Base-by-base conservation (phyloP, 2,797 vertebrate genomes). In the Pseudopleuronectes americanus region DNA sequence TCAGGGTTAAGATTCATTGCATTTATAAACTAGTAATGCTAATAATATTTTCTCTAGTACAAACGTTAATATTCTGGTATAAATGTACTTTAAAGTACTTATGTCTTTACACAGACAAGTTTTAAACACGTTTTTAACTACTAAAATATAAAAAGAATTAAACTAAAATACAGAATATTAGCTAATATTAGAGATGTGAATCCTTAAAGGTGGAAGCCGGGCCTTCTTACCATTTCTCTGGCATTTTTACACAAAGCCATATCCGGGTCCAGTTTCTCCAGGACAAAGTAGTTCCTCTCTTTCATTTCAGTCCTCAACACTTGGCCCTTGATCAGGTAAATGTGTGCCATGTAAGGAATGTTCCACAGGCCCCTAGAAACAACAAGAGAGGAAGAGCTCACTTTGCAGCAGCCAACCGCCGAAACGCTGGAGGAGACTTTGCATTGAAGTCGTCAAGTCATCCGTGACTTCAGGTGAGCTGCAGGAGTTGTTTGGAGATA, bases 221-320 rank as follows among this genome's bases (percentile, higher is more conserved):
- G 31, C 0, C 0, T 73, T 69, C 96, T 96, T 96, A 99, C 98
- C 97, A 96, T 92, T 89, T 98, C 96, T 92, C 97, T 94, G 85
- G 94, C 92, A 79, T 97, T 97, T 89, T 94, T 96, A 90, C 97
- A 99, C 59, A 98, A 84, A 45, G 97, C 95, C 98, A 99, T 99
- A 60, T 99, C 98, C 41, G 97, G 95, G 91, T 99, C 98, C 89
- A 98, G 57, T 87, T 95, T 97, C 89, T 99, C 97, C 84, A 97
- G 92, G 77, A 96, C 91, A 93, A 99, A 99, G 85, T 95, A 90
- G 88, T 98, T 98, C 86, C 93, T 96, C 83, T 98, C 96, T 75
- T 94, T 97, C 91, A 99, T 93, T 67, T 99, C 96, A 12, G 90
- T 94, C 78, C 97, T 95, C 68, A 99, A 93, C 12, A 89, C 84